Conservation (phyloP, 2,113 vertebrate species). For the Ardeotis arabs region DNA sequence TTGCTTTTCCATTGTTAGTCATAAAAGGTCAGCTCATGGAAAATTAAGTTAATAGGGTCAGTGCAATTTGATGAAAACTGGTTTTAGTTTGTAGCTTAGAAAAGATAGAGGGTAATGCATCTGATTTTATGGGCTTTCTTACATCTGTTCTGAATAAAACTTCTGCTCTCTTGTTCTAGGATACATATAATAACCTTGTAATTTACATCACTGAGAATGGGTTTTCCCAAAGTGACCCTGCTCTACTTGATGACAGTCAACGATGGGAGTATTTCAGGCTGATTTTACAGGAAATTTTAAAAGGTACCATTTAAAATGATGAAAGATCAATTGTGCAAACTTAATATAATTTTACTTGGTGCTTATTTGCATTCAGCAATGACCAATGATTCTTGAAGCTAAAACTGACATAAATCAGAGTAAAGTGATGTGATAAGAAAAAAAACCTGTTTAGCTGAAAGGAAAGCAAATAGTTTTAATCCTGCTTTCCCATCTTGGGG, state of each 20-base stretch:
- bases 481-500: background rate
- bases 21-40: constrained; percentile 79
- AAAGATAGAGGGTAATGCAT: constrained; percentile 75
- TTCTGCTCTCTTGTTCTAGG: constrained; percentile 77
- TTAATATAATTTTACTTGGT: constrained; percentile 71
- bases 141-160: constrained; percentile 77
- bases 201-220: constrained; percentile 92
- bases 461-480: constrained; percentile 33
- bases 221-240: constrained; percentile 82
- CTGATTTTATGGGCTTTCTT: constrained; percentile 77
- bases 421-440: constrained; percentile 50
- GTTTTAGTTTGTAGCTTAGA: constrained; percentile 75
- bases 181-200: constrained; percentile 81
- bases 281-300: constrained; percentile 82
- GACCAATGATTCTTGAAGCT: constrained; percentile 65
- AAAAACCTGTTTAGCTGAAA: constrained; percentile 34
- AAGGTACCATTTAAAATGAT: constrained; percentile 79
- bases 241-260: constrained; percentile 79
- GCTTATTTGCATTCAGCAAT: constrained; percentile 71
- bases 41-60: constrained; percentile 86
- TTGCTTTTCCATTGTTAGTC: constrained; percentile 79
- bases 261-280: constrained; percentile 79
- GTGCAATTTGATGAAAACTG: constrained; percentile 80
- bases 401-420: constrained; percentile 60
- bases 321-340: constrained; percentile 74